Percentiles rank a stretch among this genome's conserved stretches.
Conservation (phyloP, 2,888 invertebrate genomes). For the Neoitamus cyanurus region DNA sequence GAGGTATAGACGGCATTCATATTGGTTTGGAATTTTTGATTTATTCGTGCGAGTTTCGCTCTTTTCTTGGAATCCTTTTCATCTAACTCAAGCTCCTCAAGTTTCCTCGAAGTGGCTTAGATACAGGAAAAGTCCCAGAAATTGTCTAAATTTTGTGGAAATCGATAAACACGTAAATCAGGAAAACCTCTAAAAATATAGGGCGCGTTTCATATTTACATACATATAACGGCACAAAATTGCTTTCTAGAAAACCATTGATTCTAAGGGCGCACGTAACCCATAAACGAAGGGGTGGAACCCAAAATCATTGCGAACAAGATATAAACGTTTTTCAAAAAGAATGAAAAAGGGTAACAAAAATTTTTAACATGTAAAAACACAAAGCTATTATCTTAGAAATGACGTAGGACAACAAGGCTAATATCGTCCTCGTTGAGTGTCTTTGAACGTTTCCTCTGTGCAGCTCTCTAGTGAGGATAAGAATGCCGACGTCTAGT, state of each 20-base stretch:
- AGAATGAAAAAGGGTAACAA: no score
- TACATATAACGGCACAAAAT: not conserved
- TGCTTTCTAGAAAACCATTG: not conserved
- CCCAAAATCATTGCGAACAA: no score
- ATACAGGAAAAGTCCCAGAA: not conserved
- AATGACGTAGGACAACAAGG: no score
- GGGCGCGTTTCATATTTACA: not conserved
- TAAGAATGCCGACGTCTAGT: no score
- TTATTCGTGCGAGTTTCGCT: not conserved
- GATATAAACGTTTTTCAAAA: no score
- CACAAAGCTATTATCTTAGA: no score
- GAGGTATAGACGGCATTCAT: not conserved
- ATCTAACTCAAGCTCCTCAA: not conserved
- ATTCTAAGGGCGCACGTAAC: not conserved
- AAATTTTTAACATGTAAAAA: no score
- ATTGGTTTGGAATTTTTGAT: slow-evolving; percentile 9
- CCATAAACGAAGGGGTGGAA: no score
- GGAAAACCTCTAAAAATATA: not conserved
- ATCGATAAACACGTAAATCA: not conserved
- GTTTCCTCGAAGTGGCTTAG: not conserved
- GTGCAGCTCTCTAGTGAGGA: no score
- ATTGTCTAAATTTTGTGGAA: not conserved
- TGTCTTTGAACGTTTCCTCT: no score
- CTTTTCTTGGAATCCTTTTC: not conserved
- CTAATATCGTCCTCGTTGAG: no score